These are phyloP conservation scores for Microplitis manilae DNA, from an alignment of 2,888 invertebrate species.

Conservation along the genomic window DNA sequence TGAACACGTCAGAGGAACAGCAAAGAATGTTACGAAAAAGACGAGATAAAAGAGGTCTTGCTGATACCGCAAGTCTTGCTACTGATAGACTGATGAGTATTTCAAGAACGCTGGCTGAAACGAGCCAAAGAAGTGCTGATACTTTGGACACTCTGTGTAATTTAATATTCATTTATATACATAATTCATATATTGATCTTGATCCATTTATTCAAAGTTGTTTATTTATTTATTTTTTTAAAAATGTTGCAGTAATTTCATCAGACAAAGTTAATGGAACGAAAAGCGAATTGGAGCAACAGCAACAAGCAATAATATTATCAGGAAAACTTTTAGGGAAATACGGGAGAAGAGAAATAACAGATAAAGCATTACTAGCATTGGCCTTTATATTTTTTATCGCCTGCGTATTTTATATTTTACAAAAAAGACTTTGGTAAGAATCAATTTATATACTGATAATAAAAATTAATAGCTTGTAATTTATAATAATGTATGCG, in stretches of 20 bases:
- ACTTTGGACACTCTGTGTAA: slow-evolving; percentile 84
- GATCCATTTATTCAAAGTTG: background rate
- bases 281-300: slow-evolving; percentile 86
- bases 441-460: slow-evolving; percentile 5
- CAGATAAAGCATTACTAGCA: slow-evolving; percentile 92
- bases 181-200: background rate
- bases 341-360: slow-evolving; percentile 94
- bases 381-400: slow-evolving; percentile 91
- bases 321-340: slow-evolving; percentile 94
- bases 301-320: slow-evolving; percentile 89
- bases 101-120: slow-evolving; percentile 88
- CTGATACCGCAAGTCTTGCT: slow-evolving; percentile 83
- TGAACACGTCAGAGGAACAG: slow-evolving; percentile 74
- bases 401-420: slow-evolving; percentile 92
- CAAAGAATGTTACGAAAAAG: slow-evolving; percentile 79
- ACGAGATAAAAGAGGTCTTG: slow-evolving; percentile 78
- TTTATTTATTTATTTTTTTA: background rate
- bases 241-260: slow-evolving; percentile 70
- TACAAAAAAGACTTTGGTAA: slow-evolving; percentile 90
- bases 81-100: slow-evolving; percentile 90
- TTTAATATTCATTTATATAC: slow-evolving; percentile 19
- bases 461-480: too few species aligned
- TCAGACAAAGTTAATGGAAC: slow-evolving; percentile 77
- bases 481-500: too few species aligned
- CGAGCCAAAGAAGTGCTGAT: slow-evolving; percentile 88